Base-by-base conservation (phyloP, 2,888 invertebrate species). In the Camptogramma bilineatum region DNA sequence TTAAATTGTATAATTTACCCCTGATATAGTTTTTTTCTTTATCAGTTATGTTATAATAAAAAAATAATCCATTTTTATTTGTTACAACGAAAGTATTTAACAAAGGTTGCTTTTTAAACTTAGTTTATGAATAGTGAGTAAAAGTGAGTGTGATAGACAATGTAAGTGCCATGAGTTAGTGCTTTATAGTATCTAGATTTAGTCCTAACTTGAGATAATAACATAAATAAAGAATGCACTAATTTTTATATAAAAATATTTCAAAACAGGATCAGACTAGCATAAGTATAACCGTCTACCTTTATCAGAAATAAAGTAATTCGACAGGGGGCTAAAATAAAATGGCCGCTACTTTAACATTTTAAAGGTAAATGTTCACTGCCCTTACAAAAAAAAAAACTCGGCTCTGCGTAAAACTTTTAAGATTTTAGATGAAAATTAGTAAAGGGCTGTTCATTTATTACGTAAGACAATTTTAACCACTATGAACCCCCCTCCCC, bases 161-260 rank as follows among this genome's bases (percentile, higher is more conserved):
- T 74, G 83, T 68, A 82, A 87, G 90, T 90, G 90, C 90, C 90
- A 90, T 90, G 73, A 67, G 71, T 66, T 78, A 82, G 89, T 88
- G 90, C 88, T 90, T 88, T 90, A 87, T 83, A 79, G 64, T 46
- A 34, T 73, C 21, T 73, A 78, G 73, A 47, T 39, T 60, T 64
- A 69, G 51, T 58, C 34, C 9, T 61, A 67, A 61, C 52, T 54
- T 52, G 8, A 31, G 7, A 31, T 31, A 39, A 39, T 13, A 13
- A 39, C 4, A 39, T 39, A 39, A 34, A 55, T 51, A 51, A 17
- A 18, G 34, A 34, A 17, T 55, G 59, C 64, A 64, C 64, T 64
- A 55, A 59, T 59, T 64, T 61, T 59, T 64, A 46, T 58, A 58
- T 39, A 28, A 54, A 58, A 31, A 58, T 18, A 21, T 48, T 31